Evolutionary conservation across 2,888 invertebrate species (phyloP), one percentile per base, ranked within the genome.

Genomic region (Dasysyrphus albostriatus): DNA sequence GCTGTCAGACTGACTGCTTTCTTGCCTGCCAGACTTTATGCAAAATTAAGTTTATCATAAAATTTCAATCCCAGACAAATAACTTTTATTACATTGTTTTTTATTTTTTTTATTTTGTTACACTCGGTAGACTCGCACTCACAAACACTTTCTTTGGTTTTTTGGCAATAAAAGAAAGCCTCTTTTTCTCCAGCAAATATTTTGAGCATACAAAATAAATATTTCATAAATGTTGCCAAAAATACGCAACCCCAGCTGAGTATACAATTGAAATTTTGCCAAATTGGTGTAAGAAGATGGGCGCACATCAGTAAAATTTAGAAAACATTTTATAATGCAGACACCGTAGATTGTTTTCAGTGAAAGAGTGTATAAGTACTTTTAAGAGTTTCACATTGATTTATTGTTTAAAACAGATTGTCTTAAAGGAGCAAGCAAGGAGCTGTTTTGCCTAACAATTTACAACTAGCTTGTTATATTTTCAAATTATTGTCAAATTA

Each of bases 11-110:
- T 42, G 14, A 29, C 54, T 54, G 16, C 34, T 34, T 69, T 39
- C 34, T 49, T 69, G 51, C 54, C 69, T 29, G 61, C 51, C 72
- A 87, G 87, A 83, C 83, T 78, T 72, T 87, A 87, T 87, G 83
- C 87, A 83, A 87, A 87, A 83, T 87, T 87, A 75, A 83, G 78
- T 87, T 87, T 83, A 83, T 79, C 82, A 87, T 83, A 83, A 83
- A 87, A 83, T 78, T 79, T 87, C 87, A 87, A 87, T 87, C 72
- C 69, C 75, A 87, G 87, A 83, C 83, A 76, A 79, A 87, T 87
- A 82, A 83, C 54, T 78, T 83, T 83, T 87, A 83, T 75, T 81
- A 58, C 49, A 54, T 24, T n/a, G n/a, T 19, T 65, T 44, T 63
- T 42, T 54, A 16, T 63, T 39, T 75, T 58, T 73, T 37, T 29